These are phyloP conservation scores for Adela reaumurella DNA, from an alignment of 2,888 invertebrate species.

Conservation along the genomic window DNA sequence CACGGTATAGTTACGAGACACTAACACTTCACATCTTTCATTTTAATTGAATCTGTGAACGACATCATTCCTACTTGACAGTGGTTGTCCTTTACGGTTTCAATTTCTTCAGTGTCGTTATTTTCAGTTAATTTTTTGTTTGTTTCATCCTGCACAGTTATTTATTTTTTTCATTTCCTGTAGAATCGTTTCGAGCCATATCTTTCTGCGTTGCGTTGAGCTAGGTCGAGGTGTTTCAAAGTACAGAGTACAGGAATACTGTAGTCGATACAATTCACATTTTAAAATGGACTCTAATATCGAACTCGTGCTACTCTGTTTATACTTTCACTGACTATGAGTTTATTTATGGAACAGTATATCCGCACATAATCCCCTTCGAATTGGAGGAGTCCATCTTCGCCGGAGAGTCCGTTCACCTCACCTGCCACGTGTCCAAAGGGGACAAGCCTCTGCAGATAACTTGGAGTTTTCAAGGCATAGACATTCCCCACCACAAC, in stretches of 20 bases:
- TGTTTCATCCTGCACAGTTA: neutral
- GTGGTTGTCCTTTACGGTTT: neutral
- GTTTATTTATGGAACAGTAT: too few species aligned
- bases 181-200: too few species aligned
- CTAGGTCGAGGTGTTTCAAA: too few species aligned
- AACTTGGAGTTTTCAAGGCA: constrained; percentile 65
- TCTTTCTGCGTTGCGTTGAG: too few species aligned
- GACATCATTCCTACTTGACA: neutral
- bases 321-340: too few species aligned
- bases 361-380: constrained; percentile 66
- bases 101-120: neutral
- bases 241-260: too few species aligned
- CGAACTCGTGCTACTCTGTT: too few species aligned
- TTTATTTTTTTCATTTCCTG: too few species aligned
- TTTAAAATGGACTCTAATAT: too few species aligned
- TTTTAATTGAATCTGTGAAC: neutral
- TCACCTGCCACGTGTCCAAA: constrained; percentile 64
- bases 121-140: neutral
- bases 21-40: constrained; percentile 11
- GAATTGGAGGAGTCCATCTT: constrained; percentile 65
- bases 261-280: too few species aligned
- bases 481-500: constrained; percentile 54
- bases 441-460: constrained; percentile 71
- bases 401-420: constrained; percentile 64
- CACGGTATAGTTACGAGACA: constrained; percentile 54